Evolutionary conservation across 2,888 invertebrate species (phyloP), one percentile per base, ranked within the genome.

Genomic region (Orthosia gracilis): DNA sequence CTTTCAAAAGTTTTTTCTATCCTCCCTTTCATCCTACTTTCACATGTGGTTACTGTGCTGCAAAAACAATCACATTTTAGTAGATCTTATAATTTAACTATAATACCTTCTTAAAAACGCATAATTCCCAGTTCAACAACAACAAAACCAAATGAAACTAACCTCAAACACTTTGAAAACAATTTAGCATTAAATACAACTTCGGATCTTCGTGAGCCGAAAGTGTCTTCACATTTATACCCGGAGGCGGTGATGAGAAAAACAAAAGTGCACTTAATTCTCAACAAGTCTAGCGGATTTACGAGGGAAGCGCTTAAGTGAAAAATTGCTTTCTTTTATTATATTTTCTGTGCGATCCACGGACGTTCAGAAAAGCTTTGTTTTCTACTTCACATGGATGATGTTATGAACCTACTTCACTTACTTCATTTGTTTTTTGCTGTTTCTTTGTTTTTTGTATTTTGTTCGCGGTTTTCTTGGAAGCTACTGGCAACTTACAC

Each of bases 211-310:
- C 58, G 47, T 61, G 49, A 69, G 31, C 76, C 71, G 72, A 88
- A 85, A 84, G 78, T 84, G 68, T 78, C 83, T 81, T 84, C 77
- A 80, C 82, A 78, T 83, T 86, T 83, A 86, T 82, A 85, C 78
- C 83, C 82, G 70, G 82, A 78, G 83, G 87, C 85, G 81, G 81
- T 85, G 84, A 88, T 83, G 85, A 82, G 87, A 91, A 90, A 89
- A 92, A 89, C 91, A 92, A 91, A 90, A 91, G 90, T 91, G 90
- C 92, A 91, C 91, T 94, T 94, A 94, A 94, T 93, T 92, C 91
- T 88, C 85, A 91, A 88, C 89, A 92, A 93, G 89, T 92, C 88
- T 86, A 86, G 82, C 85, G 91, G 90, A 93, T 93, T 94, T 93
- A 94, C 91, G 92, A 89, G 86, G 87, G 85, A 83, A 90, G 88